phyloP scores from a whole-genome alignment of 1,140 invertebrate species.

The Sweltsa coloradensis region DNA sequence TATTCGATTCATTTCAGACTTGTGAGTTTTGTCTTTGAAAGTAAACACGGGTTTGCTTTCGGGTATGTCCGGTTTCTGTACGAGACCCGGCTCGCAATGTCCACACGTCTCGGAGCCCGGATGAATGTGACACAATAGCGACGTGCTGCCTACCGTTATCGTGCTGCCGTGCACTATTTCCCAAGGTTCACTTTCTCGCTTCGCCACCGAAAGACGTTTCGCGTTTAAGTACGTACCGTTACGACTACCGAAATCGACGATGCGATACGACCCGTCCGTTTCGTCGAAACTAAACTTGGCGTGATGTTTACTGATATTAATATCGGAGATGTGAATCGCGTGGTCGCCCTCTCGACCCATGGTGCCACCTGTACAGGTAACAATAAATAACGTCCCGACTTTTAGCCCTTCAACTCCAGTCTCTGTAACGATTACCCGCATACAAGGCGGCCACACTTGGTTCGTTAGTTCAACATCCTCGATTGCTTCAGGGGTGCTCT shows the following conservation, averaged over 20 bases:
- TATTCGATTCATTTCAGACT: conserved; percentile 59
- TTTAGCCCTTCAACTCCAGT: conserved; percentile 53
- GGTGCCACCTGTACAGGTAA: conserved; percentile 75
- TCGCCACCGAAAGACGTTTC: conserved; percentile 53
- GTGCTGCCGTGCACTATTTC: conserved; percentile 62
- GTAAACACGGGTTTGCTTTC: no score
- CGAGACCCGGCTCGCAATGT: conserved; percentile 75
- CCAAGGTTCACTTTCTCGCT: conserved; percentile 48
- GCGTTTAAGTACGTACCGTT: conserved; percentile 81
- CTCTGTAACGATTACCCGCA: conserved; percentile 72
- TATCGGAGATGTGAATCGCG: conserved; percentile 61
- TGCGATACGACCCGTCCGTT: conserved; percentile 44
- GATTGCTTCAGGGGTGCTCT: no score
- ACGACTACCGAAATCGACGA: conserved; percentile 71
- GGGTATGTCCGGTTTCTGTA: conserved; percentile 31
- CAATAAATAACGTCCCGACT: conserved; percentile 65
- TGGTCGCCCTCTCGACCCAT: conserved; percentile 70
- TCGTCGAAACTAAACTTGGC: conserved; percentile 56
- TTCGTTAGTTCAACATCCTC: no score
- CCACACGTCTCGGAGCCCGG: conserved; percentile 72
- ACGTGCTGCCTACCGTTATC: conserved; percentile 55
- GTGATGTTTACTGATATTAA: conserved; percentile 71
- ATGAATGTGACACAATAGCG: conserved; percentile 77
- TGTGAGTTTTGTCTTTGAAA: no score
- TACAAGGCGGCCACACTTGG: conserved; percentile 70